phyloP scores from a whole-genome alignment of 2,113 vertebrate genomes.

The Cephalophus harveyi region DNA sequence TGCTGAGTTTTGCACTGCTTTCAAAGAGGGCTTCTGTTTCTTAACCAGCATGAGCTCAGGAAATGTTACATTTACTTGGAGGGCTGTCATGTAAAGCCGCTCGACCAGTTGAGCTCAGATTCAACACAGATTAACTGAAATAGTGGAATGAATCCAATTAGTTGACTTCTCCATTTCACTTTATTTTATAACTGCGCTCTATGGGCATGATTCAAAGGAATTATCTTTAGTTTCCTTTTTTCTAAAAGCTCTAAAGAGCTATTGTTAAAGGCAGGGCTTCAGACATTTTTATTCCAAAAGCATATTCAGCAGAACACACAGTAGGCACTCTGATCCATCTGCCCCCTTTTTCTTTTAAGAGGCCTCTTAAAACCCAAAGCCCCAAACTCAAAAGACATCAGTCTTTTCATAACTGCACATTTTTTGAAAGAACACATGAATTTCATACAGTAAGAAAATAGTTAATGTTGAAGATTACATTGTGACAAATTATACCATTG shows the following conservation, averaged over 20 bases:
- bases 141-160: conserved; percentile 9
- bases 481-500: neutral
- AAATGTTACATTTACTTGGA: conserved; percentile 59
- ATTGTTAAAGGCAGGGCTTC: neutral
- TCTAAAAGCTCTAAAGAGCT: neutral
- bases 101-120: conserved; percentile 51
- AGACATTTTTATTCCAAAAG: neutral
- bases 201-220: conserved; percentile 22
- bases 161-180: conserved; percentile 10
- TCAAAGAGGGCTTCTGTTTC: conserved; percentile 62
- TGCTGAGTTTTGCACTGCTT: conserved; percentile 48
- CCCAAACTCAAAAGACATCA: conserved; percentile 21
- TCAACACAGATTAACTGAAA: conserved; percentile 30
- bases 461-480: conserved; percentile 16
- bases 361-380: neutral
- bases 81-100: conserved; percentile 39
- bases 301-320: neutral
- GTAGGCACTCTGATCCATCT: neutral
- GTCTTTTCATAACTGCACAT: neutral
- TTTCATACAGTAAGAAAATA: conserved; percentile 27
- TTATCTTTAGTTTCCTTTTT: conserved; percentile 27
- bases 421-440: neutral
- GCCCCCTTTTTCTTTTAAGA: neutral
- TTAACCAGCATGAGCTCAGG: conserved; percentile 51
- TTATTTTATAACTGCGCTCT: conserved; percentile 26